These are phyloP conservation scores for Ctenopoma multispine DNA, from an alignment of 2,797 vertebrate species.

Conservation along the genomic window DNA sequence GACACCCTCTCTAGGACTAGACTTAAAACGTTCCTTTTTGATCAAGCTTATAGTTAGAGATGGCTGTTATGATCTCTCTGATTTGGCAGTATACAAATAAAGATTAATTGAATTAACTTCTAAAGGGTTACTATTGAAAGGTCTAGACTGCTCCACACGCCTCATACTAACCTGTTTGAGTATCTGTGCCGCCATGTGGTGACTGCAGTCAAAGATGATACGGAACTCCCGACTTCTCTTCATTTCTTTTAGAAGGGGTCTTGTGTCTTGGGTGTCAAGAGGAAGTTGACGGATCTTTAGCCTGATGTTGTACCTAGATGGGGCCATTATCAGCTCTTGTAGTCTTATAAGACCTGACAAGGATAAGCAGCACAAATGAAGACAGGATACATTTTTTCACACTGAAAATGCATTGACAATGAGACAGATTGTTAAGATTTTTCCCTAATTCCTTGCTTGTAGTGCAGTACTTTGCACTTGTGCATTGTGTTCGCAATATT, in stretches of 20 bases:
- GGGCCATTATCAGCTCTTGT: constrained; percentile 99
- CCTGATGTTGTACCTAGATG: constrained; percentile 96
- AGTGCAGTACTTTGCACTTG: neutral
- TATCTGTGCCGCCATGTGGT: constrained; percentile 95
- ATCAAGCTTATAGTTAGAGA: too few relatives aligned
- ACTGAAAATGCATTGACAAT: neutral
- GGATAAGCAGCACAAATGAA: constrained; percentile 31
- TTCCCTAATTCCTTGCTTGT: neutral
- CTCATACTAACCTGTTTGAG: constrained; percentile 90
- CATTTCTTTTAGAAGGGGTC: constrained; percentile 98
- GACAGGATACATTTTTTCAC: neutral
- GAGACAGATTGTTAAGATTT: neutral
- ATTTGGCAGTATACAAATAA: too few relatives aligned
- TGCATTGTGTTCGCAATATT: neutral
- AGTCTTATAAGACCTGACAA: constrained; percentile 93
- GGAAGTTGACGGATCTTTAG: constrained; percentile 99
- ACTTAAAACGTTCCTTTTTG: too few relatives aligned
- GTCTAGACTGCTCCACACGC: neutral
- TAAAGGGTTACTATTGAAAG: neutral
- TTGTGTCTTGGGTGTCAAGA: constrained; percentile 89
- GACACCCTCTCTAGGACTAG: too few relatives aligned
- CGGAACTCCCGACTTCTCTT: constrained; percentile 96
- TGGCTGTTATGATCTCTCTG: too few relatives aligned
- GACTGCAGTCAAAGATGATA: constrained; percentile 98
- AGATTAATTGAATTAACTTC: too few relatives aligned